Evolutionary conservation across 2,888 invertebrate species (phyloP), one percentile per base, ranked within the genome.

Genomic region (Drosophila ezoana): DNA sequence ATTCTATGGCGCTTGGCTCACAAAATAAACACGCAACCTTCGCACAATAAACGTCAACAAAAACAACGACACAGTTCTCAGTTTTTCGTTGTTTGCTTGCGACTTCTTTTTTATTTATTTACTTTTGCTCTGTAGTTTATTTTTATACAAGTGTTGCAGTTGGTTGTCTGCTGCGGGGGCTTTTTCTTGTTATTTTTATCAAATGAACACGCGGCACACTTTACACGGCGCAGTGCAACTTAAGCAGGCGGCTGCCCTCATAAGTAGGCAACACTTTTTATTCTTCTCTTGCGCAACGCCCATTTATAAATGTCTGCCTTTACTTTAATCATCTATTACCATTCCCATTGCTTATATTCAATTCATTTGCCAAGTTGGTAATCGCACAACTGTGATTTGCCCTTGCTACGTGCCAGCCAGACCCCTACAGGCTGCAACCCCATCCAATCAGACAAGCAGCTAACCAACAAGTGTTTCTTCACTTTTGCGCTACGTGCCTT

Each of bases 381-480:
- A 81, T 83, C 68, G 69, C 58, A 40, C 72, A 62, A 69, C 81
- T 67, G 68, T 81, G 87, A 81, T 82, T 82, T 72, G 48, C 41
- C 67, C 43, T n/a, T 20, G 44, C 72, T 82, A 82, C 87, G 81
- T 82, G 87, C 75, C 63, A 57, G 16, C 35, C 51, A 49, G n/a
- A 28, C 62, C 56, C 32, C 61, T 63, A 48, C 57, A 44, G 60
- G 32, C 40, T 33, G 14, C 18, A 45, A 28, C 41, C 16, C 52
- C 8, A 59, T 14, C 38, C 44, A 66, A 56, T 37, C 70, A 20
- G 23, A 6, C 35, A 14, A 16, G n/a, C 35, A 10, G 20, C 23
- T 33, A 74, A 49, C 85, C 87, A 79, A 82, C 80, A 83, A 86
- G 86, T 88, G 88, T 84, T 84, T 81, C 65, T 61, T 54, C 68